phyloP scores from a whole-genome alignment of 2,888 invertebrate species.

The Heliconius sara region DNA sequence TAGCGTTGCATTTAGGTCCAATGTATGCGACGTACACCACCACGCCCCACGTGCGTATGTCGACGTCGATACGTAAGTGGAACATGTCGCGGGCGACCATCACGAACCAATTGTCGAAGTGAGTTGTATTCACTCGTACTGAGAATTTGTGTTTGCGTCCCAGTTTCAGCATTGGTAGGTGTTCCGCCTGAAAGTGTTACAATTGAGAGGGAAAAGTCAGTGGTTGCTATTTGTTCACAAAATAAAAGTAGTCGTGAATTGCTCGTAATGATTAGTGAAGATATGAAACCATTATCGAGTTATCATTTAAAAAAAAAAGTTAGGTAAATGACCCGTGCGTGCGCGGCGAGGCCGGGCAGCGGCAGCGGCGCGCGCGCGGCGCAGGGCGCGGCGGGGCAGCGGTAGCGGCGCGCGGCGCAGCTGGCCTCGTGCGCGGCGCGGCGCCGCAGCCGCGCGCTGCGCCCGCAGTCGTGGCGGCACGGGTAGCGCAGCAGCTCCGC shows the following conservation, averaged over 20 bases:
- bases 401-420: slow-evolving; percentile 76
- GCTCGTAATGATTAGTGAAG: too few relatives aligned
- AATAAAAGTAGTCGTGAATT: too few relatives aligned
- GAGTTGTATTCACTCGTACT: slow-evolving; percentile 67
- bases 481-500: slow-evolving; percentile 82
- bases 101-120: slow-evolving; percentile 71
- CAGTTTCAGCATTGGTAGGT: slow-evolving; percentile 63
- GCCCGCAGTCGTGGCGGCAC: slow-evolving; percentile 81
- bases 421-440: slow-evolving; percentile 78
- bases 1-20: slow-evolving; percentile 72
- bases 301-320: too few relatives aligned
- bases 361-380: slow-evolving; percentile 56
- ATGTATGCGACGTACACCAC: slow-evolving; percentile 72
- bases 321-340: slow-evolving; percentile 56
- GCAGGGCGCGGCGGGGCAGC: slow-evolving; percentile 76
- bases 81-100: slow-evolving; percentile 67
- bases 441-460: slow-evolving; percentile 70
- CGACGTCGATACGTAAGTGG: slow-evolving; percentile 69
- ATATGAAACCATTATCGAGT: too few relatives aligned
- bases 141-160: slow-evolving; percentile 67
- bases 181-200: slow-evolving; percentile 58
- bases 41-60: slow-evolving; percentile 69
- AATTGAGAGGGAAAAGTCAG: background rate
- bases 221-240: too few relatives aligned
- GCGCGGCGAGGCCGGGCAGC: slow-evolving; percentile 55